Base-by-base conservation (phyloP, 2,888 invertebrate genomes). In the Plebejus anna region DNA sequence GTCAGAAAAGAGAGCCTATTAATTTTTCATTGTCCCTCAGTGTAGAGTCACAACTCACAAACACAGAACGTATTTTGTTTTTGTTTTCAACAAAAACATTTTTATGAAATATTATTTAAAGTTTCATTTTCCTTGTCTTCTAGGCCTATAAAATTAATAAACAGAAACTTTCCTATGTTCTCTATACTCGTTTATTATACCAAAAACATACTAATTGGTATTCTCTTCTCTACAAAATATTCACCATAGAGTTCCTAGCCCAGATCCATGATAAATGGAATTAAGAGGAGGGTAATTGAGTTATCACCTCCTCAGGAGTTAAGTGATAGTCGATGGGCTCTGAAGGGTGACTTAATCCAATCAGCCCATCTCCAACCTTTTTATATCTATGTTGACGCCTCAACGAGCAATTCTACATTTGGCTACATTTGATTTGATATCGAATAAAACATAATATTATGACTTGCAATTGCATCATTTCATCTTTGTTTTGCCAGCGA, bases 21-120 rank as follows among this genome's bases (percentile, higher is more conserved):
- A 73, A 73, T 73, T 73, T 47, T 73, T 73, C 73, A 73, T 42
- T 47, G 73, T 73, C 55, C 51, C 73, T 32, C 51, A 73, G 51
- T 51, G 73, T 73, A 51, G 51, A 66, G 32, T 36, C 28, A 71
- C 71, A 42, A 66, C 16, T 36, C 28, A 71, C 71, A 42, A 71
- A 71, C 71, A 71, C n/a, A n/a, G 38, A 70, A 16, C 13, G 32
- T 66, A 71, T 42, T 71, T 71, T 16, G n/a, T 71, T 73, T 28
- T 73, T 73, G 42, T 51, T 47, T 51, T 28, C 28, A 13, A 9
- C 55, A 16, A 73, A 47, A 73, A 11, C 7, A 73, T 32, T 55
- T 73, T 73, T 16, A 22, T 47, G 9, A 13, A 13, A 47, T 72
- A 72, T 47, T 13, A 13, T 66, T 32, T 66, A 13, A 66, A 66